These are phyloP conservation scores for Dermatemys mawii DNA, from an alignment of 2,113 vertebrate species.

Conservation along the genomic window DNA sequence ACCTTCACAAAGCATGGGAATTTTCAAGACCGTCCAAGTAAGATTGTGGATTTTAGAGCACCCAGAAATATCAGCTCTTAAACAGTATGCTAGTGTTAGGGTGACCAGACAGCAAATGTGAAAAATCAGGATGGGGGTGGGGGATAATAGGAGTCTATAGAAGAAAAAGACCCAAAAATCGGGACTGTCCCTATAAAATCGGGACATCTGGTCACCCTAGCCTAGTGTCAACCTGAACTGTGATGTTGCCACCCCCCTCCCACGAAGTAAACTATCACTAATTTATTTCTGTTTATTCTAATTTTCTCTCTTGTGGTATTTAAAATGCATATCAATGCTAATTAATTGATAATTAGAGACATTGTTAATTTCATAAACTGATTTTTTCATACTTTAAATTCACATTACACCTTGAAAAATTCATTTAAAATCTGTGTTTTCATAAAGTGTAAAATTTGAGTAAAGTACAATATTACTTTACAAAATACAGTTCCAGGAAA, in stretches of 20 bases:
- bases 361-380: background rate
- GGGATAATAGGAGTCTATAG: no score
- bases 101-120: no score
- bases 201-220: no score
- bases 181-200: no score
- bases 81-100: background rate
- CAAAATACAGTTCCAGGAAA: background rate
- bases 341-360: background rate
- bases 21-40: background rate
- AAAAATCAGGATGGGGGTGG: no score
- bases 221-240: background rate
- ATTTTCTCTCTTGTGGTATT: slow-evolving; percentile 3
- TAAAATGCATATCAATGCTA: background rate
- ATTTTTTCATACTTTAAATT: background rate
- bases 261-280: background rate
- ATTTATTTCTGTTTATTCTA: background rate
- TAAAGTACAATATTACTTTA: background rate
- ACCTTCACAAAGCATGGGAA: background rate
- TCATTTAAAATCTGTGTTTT: background rate
- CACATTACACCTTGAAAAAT: background rate
- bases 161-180: no score
- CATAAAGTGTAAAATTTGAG: background rate
- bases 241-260: background rate
- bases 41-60: background rate
- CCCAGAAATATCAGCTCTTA: background rate